Conservation (phyloP, 1,140 invertebrate species). For the Phenacoccus solenopsis region DNA sequence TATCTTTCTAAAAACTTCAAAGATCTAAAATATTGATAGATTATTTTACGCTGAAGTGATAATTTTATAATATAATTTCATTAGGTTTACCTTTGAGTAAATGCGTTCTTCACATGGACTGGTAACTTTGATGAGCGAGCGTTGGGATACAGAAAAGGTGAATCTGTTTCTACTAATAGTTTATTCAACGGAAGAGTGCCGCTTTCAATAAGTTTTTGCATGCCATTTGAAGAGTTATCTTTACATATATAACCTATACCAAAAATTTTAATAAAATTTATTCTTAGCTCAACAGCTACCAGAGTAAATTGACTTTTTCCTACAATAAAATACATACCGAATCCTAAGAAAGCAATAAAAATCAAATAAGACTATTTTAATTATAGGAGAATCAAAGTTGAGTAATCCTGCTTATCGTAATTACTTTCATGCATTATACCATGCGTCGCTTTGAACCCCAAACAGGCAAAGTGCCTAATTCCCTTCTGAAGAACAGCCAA, state of each 20-base stretch:
- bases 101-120: constrained; percentile 64
- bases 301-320: too few species aligned
- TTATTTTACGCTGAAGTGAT: neutral
- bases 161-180: constrained; percentile 80
- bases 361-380: too few species aligned
- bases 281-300: too few species aligned
- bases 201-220: constrained; percentile 68
- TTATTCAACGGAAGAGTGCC: constrained; percentile 67
- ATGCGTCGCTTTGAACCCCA: too few species aligned
- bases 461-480: too few species aligned
- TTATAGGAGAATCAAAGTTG: neutral
- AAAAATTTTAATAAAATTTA: too few species aligned
- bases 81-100: constrained; percentile 64
- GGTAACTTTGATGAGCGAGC: constrained; percentile 84
- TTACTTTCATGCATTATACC: too few species aligned
- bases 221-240: constrained; percentile 82
- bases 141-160: constrained; percentile 93
- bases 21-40: constrained; percentile 37
- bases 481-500: too few species aligned
- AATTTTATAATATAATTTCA: constrained; percentile 1
- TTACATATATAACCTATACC: constrained; percentile 80
- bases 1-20: constrained; percentile 54
- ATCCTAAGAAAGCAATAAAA: too few species aligned
- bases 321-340: too few species aligned
- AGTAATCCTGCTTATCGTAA: too few species aligned